These are phyloP conservation scores for Tiliqua scincoides DNA, from an alignment of 2,113 vertebrate species.

Conservation along the genomic window DNA sequence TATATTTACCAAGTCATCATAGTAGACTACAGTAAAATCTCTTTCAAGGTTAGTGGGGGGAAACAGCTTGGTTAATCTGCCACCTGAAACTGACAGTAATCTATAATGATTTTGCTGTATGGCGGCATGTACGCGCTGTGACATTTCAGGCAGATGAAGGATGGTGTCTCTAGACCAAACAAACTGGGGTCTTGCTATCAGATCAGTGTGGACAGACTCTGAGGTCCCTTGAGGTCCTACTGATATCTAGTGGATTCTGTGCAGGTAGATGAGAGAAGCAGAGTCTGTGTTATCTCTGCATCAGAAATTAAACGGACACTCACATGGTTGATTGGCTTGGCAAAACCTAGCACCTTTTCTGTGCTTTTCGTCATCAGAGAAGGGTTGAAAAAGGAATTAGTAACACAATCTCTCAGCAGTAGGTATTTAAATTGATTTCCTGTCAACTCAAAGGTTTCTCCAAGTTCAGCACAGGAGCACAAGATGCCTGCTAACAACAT, in stretches of 20 bases:
- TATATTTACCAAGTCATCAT: background rate
- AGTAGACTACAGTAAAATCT: fast-evolving
- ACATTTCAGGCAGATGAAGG: background rate
- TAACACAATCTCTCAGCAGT: conserved; percentile 71
- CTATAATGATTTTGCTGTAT: background rate
- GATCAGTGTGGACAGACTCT: conserved; percentile 8
- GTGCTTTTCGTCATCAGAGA: conserved; percentile 63
- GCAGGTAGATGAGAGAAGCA: background rate
- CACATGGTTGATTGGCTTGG: conserved; percentile 54
- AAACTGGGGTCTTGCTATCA: conserved; percentile 11
- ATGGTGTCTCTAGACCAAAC: background rate
- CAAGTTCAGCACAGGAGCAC: conserved; percentile 74
- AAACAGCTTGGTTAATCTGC: conserved; percentile 4
- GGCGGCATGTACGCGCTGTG: background rate
- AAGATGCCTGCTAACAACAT: conserved; percentile 72
- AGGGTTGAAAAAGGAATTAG: conserved; percentile 70
- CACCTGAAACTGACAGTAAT: conserved; percentile 11
- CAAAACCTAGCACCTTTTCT: conserved; percentile 54
- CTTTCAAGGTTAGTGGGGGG: background rate
- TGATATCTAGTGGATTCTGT: conserved; percentile 7
- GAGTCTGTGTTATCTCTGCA: background rate
- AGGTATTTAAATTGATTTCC: conserved; percentile 78
- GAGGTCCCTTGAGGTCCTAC: background rate
- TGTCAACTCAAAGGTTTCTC: conserved; percentile 73
- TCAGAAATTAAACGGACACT: conserved; percentile 34